Evolutionary conservation across 1,140 invertebrate genomes (phyloP).

Genomic region (Latrodectus geometricus): DNA sequence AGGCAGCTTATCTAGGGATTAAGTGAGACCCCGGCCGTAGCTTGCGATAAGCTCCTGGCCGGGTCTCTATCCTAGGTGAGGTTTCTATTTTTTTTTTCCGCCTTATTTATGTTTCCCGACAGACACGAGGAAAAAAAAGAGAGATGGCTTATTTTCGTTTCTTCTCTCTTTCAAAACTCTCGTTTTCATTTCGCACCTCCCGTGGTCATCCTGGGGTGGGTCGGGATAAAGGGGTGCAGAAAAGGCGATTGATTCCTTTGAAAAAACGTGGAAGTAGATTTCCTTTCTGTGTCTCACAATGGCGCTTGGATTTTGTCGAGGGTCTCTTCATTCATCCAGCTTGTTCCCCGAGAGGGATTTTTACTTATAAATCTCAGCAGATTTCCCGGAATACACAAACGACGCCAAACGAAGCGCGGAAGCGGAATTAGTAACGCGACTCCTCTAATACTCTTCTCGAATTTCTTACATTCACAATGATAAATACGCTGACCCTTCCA

Average conservation of each 20-base stretch:
- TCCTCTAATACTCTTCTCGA: too few species aligned
- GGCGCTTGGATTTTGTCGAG: background rate
- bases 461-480: too few species aligned
- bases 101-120: conserved; percentile 16
- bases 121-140: background rate
- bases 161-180: background rate
- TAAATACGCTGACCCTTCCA: too few species aligned
- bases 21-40: background rate
- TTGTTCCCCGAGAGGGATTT: too few species aligned
- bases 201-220: too few species aligned
- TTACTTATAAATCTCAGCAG: too few species aligned
- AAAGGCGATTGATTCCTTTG: background rate
- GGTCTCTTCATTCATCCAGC: too few species aligned
- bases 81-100: background rate
- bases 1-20: conserved; percentile 10
- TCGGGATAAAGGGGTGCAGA: background rate
- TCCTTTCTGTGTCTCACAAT: background rate
- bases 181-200: conserved; percentile 11
- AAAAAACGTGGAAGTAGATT: background rate
- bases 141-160: background rate
- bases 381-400: too few species aligned
- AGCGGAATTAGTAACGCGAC: too few species aligned
- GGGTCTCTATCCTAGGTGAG: background rate
- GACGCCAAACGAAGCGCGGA: too few species aligned
- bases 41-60: background rate